Evolutionary conservation across 2,888 invertebrate species (phyloP).

Genomic region (Acrocyrtus sp.): DNA sequence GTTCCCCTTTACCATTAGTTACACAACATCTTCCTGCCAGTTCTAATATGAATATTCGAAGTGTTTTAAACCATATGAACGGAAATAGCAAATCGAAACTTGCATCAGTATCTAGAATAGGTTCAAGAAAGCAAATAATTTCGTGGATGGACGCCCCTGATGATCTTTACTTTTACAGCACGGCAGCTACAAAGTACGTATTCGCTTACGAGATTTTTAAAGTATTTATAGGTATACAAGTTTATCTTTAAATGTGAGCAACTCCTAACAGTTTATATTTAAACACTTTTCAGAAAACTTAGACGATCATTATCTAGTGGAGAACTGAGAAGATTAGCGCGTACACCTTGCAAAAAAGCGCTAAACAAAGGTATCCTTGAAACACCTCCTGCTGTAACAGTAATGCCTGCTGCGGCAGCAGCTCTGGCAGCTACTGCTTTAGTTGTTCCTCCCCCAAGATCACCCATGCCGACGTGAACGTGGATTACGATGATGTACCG

Average conservation of each 20-base stretch:
- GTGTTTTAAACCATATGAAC: constrained; percentile 73
- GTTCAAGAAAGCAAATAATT: constrained; percentile 81
- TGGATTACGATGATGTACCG: too few species aligned
- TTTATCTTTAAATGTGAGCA: too few species aligned
- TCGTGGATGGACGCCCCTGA: constrained; percentile 95
- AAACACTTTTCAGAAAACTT: constrained; percentile 80
- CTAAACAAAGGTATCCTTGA: constrained; percentile 49
- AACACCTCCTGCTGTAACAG: constrained; percentile 41
- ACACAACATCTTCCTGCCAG: constrained; percentile 58
- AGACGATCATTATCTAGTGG: constrained; percentile 82
- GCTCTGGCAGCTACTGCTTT: constrained; percentile 47
- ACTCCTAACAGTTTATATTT: too few species aligned
- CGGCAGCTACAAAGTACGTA: constrained; percentile 87
- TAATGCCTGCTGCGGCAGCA: constrained; percentile 49
- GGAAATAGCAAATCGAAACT: constrained; percentile 76
- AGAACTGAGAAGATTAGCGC: constrained; percentile 84
- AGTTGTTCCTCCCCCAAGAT: constrained; percentile 51
- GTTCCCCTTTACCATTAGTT: constrained; percentile 63
- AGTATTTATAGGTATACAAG: too few species aligned
- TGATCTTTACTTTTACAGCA: constrained; percentile 95
- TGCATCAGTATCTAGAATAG: constrained; percentile 80
- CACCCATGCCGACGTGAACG: constrained; percentile 53
- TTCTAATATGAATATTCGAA: constrained; percentile 64
- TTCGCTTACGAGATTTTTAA: neutral
- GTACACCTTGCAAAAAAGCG: constrained; percentile 76